A percentile compares a stretch with the other conserved stretches of the same genome.
Conservation (phyloP, 2,797 vertebrate species). For the Pseudotriccus pelzelni region DNA sequence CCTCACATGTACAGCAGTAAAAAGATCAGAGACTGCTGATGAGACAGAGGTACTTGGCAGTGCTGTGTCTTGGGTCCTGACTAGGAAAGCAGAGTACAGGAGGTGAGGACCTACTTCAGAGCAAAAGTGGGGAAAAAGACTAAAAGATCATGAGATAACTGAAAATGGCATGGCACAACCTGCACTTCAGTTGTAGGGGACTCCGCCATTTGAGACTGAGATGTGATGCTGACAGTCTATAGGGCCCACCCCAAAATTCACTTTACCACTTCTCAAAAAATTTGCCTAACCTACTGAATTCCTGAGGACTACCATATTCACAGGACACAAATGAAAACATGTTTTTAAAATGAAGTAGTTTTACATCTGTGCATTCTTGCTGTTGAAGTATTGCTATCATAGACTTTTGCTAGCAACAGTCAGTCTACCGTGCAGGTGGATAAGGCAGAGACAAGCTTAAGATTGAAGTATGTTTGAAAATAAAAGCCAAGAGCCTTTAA, state of each 20-base stretch:
- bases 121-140: background rate
- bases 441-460: background rate
- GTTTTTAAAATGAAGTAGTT: slow-evolving; percentile 14
- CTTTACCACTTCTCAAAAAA: background rate
- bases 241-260: background rate
- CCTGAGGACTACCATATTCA: background rate
- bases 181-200: background rate
- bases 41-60: background rate
- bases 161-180: background rate
- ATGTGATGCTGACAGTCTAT: fast-evolving
- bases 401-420: background rate
- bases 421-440: background rate
- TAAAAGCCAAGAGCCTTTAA: background rate
- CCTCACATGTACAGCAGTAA: background rate
- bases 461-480: background rate
- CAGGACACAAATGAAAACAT: slow-evolving; percentile 6
- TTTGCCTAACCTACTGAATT: background rate
- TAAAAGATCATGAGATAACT: background rate
- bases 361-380: background rate
- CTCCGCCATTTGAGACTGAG: background rate
- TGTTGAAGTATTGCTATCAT: background rate
- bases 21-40: background rate
- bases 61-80: background rate
- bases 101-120: background rate
- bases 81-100: background rate